phyloP scores from a whole-genome alignment of 2,113 vertebrate species.

The Rhinogobius similis region DNA sequence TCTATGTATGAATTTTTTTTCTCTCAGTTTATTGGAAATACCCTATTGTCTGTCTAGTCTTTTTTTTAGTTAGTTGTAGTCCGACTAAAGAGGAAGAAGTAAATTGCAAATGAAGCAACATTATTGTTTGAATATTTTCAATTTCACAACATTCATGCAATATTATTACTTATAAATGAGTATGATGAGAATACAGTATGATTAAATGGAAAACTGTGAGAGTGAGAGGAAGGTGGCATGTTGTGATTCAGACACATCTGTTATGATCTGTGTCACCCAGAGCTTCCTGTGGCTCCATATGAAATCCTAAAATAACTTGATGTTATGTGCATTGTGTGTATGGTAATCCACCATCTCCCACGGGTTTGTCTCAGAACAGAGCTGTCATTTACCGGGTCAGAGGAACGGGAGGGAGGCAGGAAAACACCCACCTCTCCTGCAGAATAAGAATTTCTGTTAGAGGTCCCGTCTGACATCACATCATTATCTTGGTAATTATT shows the following conservation, averaged over 20 bases:
- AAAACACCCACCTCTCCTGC: slow-evolving; percentile 35
- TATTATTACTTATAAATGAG: too few species aligned
- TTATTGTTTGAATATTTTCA: not conserved
- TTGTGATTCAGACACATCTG: slow-evolving; percentile 33
- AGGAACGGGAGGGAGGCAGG: slow-evolving; percentile 2
- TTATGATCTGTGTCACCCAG: slow-evolving; percentile 37
- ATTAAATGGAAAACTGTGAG: not conserved
- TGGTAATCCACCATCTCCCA: slow-evolving; percentile 46
- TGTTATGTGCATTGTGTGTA: slow-evolving; percentile 31
- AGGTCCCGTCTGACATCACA: slow-evolving; percentile 37
- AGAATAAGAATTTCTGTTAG: slow-evolving; percentile 44
- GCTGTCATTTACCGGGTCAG: slow-evolving; percentile 54
- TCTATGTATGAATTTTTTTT: slow-evolving; percentile 6
- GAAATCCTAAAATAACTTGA: slow-evolving; percentile 55
- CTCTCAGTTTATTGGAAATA: slow-evolving; percentile 33
- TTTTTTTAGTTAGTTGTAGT: slow-evolving; percentile 25
- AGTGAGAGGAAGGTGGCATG: slow-evolving; percentile 18
- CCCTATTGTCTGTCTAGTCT: slow-evolving; percentile 48
- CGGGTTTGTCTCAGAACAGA: slow-evolving; percentile 35
- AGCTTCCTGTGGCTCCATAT: slow-evolving; percentile 39
- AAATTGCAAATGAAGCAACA: not conserved
- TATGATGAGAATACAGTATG: not conserved
- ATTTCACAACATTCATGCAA: not conserved
- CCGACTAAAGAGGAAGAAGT: slow-evolving; percentile 11
- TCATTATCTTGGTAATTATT: slow-evolving; percentile 55